Percentiles rank a stretch among this genome's conserved stretches.
Evolutionary conservation across 1,140 invertebrate species (phyloP).

Genomic region (Caenorhabditis briggsae): DNA sequence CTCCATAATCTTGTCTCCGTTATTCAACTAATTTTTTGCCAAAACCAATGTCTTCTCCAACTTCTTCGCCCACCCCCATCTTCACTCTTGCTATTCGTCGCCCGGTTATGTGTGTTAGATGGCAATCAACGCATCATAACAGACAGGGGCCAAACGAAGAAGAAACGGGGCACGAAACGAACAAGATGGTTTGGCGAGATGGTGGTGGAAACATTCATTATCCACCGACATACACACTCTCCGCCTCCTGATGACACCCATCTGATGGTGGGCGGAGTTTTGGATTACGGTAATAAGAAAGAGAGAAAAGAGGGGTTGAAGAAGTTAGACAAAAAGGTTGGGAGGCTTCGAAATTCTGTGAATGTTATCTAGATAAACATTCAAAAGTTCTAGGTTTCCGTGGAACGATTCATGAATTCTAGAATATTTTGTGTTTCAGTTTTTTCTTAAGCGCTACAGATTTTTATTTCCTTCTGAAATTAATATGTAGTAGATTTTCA

Average conservation of each 20-base stretch:
- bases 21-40: not conserved
- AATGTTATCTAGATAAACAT: not conserved
- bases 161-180: slow-evolving; percentile 38
- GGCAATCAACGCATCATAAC: slow-evolving; percentile 51
- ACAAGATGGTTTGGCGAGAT: slow-evolving; percentile 52
- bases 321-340: not conserved
- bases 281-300: not conserved
- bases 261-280: not conserved
- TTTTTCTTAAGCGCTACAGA: too few species aligned
- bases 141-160: not conserved
- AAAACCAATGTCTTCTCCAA: not conserved
- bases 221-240: slow-evolving; percentile 25
- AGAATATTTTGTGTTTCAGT: too few species aligned
- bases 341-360: not conserved
- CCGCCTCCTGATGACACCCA: slow-evolving; percentile 30
- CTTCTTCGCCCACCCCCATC: not conserved
- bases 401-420: too few species aligned
- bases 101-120: slow-evolving; percentile 30
- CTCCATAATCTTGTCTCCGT: not conserved
- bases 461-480: too few species aligned
- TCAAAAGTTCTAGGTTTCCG: too few species aligned
- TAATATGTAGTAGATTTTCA: too few species aligned
- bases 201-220: slow-evolving; percentile 55
- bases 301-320: not conserved
- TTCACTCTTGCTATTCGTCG: not conserved